Evolutionary conservation across 2,888 invertebrate species (phyloP), one percentile per base, ranked within the genome.

Genomic region (Cataglyphis rosenhaueri): DNA sequence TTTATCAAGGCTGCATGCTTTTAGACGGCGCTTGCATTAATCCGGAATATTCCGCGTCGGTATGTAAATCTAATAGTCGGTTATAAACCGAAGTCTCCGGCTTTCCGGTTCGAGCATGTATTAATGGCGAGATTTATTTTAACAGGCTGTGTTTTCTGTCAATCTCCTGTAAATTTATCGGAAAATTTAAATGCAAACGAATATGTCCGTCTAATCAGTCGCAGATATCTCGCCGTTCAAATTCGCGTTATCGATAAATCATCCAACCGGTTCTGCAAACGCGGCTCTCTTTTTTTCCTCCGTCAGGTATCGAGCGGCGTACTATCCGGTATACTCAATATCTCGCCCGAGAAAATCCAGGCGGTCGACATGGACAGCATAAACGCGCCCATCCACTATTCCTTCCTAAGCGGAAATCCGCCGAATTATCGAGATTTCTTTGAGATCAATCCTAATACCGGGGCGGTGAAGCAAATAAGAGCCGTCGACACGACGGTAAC

Each of bases 281-380:
- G 55, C 65, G 52, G 68, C 73, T 66, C 32, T 57, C 41, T 21
- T 83, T 65, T 78, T 41, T 84, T 79, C 65, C 44, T 25, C 35
- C 48, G n/a, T 52, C 90, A 97, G 97, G 97, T 98, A 32, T 97
- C 97, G 83, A 97, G 97, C 89, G 98, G 98, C 0, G 97, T 97
- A 0, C 95, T 98, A 87, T 97, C 98, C 68, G 98, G 98, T 1
- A 97, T 98, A 35, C 96, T 98, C 32, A 97, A 97, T 83, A 96
- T 98, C 29, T 96, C 96, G 48, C 98, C 98, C 0, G 98, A 98
- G 93, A 97, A 98, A 93, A 98, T 98, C 85, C 97, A 98, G 95
- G 98, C 98, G 0, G 97, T 98, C 0, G 98, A 98, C 94, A 97
- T 98, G 96, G 98, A 98, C 92, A 98, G 98, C 0, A 96, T 98